Percentiles rank a stretch among this genome's conserved stretches.
Evolutionary conservation across 2,113 vertebrate genomes (phyloP).

Genomic region (Silurus meridionalis): DNA sequence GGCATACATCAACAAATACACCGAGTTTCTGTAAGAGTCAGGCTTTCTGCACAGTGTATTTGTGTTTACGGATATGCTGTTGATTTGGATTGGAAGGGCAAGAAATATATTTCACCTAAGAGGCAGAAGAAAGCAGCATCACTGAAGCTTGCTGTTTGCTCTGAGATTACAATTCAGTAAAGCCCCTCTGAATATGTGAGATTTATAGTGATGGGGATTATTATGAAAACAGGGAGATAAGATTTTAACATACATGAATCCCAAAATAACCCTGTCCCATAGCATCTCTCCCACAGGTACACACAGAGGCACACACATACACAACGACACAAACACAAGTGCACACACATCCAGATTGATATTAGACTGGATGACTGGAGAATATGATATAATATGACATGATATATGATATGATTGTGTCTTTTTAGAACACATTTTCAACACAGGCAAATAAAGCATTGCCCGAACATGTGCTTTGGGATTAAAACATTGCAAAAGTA

Average conservation of each 20-base stretch:
- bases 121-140: constrained; percentile 18
- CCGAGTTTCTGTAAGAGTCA: neutral
- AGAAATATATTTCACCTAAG: constrained; percentile 30
- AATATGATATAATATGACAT: neutral
- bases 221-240: constrained; percentile 45
- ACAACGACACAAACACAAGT: neutral
- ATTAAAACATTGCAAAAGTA: neutral
- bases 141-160: constrained; percentile 8
- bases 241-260: constrained; percentile 57
- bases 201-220: constrained; percentile 58
- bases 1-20: neutral
- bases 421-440: neutral
- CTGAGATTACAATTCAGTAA: constrained; percentile 32
- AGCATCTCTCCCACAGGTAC: constrained; percentile 23
- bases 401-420: neutral
- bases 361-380: neutral
- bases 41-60: constrained; percentile 5
- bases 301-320: neutral
- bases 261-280: constrained; percentile 53
- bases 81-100: constrained; percentile 3
- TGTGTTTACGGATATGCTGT: neutral
- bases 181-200: constrained; percentile 29
- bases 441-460: neutral
- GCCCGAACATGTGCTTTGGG: neutral
- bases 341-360: neutral